Base-by-base conservation (phyloP, 1,140 invertebrate genomes). In the Orussus abietinus region DNA sequence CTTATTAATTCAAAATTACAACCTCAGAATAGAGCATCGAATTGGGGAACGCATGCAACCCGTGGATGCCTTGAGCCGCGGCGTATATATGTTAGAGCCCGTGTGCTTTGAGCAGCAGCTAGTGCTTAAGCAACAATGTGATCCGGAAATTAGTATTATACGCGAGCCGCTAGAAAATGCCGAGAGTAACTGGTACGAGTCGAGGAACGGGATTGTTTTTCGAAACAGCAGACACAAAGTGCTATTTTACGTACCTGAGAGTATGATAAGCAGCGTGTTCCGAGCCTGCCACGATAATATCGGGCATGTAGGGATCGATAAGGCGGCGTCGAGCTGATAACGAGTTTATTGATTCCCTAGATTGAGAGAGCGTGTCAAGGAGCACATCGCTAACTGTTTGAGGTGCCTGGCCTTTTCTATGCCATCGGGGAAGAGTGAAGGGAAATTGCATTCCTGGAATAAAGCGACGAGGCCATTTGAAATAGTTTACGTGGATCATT, bases 11-110 rank as follows among this genome's bases (percentile, higher is more conserved):
- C 63, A 67, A 55, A 51, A 56, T 30, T 70, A 57, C 47, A 42
- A 62, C 34, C 63, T 64, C 36, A 42, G 59, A 35, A 53, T 66
- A 22, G 42, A 55, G 13, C 60, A 68, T 42, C 47, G 59, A 47
- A 25, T 41, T 30, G 42, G 37, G 3, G 25, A 13, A 10, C 6
- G 21, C 37, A 48, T 39, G 39, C 9, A 38, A 20, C 51, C 46
- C 10, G 49, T 48, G 6, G 47, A 51, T 26, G 49, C 45, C 11
- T 34, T 55, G 7, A 57, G 48, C 17, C 33, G 52, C 10, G 42
- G 45, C 13, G 35, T 22, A 9, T 35, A 26, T 7, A 32, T 38
- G 28, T 30, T 38, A 3, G 30, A 45, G 22, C 13, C 21, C 13
- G 12, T 38, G 30, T 34, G 26, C 21, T 33, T 46, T 28, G 45